Conservation (phyloP, 2,797 vertebrate genomes). For the Vultur gryphus region DNA sequence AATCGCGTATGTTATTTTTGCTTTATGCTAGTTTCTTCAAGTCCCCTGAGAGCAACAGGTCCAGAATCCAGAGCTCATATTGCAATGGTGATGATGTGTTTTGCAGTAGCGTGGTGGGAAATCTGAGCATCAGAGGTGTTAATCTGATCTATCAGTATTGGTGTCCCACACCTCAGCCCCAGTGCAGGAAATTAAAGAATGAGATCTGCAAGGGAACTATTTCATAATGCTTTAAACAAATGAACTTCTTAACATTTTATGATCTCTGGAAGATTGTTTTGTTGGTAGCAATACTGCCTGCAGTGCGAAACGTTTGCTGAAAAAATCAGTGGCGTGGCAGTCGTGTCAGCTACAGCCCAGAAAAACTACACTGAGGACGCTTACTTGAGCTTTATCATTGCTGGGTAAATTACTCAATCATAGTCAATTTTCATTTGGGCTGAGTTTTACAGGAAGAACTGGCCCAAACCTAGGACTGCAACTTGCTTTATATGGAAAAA, state of each 20-base stretch:
- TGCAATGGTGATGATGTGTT: background rate
- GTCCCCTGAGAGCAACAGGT: background rate
- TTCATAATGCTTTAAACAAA: conserved; percentile 73
- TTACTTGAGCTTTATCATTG: conserved; percentile 12
- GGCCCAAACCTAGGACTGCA: background rate
- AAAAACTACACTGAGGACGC: background rate
- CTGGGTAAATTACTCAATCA: background rate
- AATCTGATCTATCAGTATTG: conserved; percentile 64
- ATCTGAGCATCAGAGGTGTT: conserved; percentile 12
- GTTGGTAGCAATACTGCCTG: conserved; percentile 28
- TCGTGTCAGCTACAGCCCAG: background rate
- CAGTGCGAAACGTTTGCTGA: background rate
- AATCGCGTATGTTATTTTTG: background rate
- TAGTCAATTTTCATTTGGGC: background rate
- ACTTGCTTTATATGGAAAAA: background rate
- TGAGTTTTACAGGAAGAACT: background rate
- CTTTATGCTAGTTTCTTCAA: background rate
- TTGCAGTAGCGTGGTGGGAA: background rate
- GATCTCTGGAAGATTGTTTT: conserved; percentile 57
- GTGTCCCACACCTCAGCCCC: conserved; percentile 61
- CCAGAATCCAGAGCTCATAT: background rate
- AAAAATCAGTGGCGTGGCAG: background rate
- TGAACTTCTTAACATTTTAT: conserved; percentile 67
- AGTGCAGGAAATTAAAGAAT: conserved; percentile 68
- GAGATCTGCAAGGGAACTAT: conserved; percentile 58